phyloP scores from a whole-genome alignment of 2,113 vertebrate species.

The Labeo rohita region DNA sequence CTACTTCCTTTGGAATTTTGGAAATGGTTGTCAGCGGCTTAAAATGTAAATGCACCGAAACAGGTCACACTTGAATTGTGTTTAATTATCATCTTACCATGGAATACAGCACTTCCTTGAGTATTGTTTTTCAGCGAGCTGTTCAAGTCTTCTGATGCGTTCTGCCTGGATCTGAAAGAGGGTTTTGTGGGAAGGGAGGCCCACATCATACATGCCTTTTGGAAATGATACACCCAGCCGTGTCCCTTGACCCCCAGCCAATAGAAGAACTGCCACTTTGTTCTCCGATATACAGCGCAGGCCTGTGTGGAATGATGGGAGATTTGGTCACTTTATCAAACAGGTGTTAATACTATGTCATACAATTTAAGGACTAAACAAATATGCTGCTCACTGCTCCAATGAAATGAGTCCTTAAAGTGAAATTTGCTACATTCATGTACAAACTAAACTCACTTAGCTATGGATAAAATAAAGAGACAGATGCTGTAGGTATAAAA shows the following conservation, averaged over 20 bases:
- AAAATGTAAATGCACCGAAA: background rate
- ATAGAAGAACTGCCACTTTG: conserved; percentile 87
- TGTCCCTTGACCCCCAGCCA: conserved; percentile 95
- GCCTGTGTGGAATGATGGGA: conserved; percentile 69
- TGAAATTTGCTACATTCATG: background rate
- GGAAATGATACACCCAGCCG: conserved; percentile 91
- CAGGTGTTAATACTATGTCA: conserved; percentile 24
- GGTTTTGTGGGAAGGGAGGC: conserved; percentile 92
- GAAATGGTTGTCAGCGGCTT: background rate
- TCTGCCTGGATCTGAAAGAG: conserved; percentile 98
- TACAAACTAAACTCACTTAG: background rate
- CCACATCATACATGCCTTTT: conserved; percentile 97
- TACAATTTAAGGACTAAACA: background rate
- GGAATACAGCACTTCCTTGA: conserved; percentile 84
- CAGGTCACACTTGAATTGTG: background rate
- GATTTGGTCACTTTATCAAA: background rate
- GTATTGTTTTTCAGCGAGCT: conserved; percentile 81
- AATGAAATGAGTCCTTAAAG: background rate
- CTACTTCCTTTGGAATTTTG: background rate
- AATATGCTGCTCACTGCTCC: background rate
- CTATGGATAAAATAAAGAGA: background rate
- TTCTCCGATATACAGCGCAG: conserved; percentile 82
- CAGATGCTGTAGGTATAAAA: background rate
- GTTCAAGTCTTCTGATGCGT: conserved; percentile 88
- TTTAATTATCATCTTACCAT: conserved; percentile 79